These are phyloP conservation scores for Papilio glaucus DNA, from an alignment of 1,140 invertebrate species.

Conservation along the genomic window DNA sequence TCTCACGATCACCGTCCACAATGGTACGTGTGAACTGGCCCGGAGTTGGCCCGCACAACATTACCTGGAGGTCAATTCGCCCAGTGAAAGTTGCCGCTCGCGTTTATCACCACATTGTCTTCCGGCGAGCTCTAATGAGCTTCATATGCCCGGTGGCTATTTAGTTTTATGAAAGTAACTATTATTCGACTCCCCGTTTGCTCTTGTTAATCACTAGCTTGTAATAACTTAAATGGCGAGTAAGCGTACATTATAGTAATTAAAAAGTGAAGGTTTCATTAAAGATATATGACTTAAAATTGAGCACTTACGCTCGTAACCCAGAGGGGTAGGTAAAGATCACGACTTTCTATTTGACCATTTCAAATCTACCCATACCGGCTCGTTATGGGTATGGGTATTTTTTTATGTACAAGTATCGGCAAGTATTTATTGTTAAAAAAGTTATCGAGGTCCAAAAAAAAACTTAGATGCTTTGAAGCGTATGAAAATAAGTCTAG, in stretches of 20 bases:
- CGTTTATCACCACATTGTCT: conserved; percentile 16
- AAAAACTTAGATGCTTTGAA: no score
- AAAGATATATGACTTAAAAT: no score
- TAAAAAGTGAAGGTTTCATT: not conserved
- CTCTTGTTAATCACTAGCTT: not conserved
- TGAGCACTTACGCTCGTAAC: no score
- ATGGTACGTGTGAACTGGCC: not conserved
- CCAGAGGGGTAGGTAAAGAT: no score
- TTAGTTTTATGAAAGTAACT: conserved; percentile 10
- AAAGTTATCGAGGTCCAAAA: no score
- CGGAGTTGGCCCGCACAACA: not conserved
- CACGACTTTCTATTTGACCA: no score
- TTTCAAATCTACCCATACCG: no score
- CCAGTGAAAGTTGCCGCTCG: conserved; percentile 3
- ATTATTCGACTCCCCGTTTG: not conserved
- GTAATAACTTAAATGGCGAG: conserved; percentile 6
- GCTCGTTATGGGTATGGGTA: no score
- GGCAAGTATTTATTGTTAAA: no score
- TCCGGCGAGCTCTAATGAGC: not conserved
- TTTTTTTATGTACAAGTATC: no score
- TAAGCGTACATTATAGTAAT: not conserved
- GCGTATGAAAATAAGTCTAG: no score
- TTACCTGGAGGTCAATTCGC: conserved; percentile 3
- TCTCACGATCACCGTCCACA: not conserved
- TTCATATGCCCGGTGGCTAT: conserved; percentile 10